Evolutionary conservation across 2,888 invertebrate species (phyloP).

Genomic region (Pyrochroa serraticornis): DNA sequence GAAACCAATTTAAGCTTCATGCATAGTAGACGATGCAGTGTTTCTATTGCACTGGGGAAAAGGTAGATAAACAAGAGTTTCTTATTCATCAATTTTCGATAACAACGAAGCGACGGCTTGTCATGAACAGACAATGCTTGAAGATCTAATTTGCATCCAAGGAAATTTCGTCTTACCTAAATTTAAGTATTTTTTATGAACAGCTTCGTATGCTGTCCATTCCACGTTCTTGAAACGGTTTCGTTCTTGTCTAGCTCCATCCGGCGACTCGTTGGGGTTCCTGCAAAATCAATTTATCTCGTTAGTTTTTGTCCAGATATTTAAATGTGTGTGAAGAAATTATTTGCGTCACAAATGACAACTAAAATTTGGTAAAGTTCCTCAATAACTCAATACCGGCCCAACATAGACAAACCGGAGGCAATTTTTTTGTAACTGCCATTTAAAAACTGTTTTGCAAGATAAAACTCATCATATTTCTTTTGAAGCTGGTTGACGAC

Average conservation of each 20-base stretch:
- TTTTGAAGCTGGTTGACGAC: no score
- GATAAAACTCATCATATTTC: no score
- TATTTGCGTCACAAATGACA: no score
- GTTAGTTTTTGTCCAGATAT: slow-evolving; percentile 13
- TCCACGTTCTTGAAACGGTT: slow-evolving; percentile 85
- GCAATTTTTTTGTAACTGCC: no score
- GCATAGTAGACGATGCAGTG: not conserved
- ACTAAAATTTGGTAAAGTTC: no score
- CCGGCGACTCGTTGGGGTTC: slow-evolving; percentile 88
- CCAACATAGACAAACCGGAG: no score
- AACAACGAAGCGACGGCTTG: not conserved
- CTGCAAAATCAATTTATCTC: slow-evolving; percentile 61
- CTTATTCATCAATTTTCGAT: not conserved
- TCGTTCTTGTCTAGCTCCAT: slow-evolving; percentile 76
- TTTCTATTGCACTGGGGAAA: not conserved
- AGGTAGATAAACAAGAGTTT: not conserved
- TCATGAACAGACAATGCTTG: no score
- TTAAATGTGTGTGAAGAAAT: no score
- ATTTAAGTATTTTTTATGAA: slow-evolving; percentile 90
- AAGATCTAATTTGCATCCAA: not conserved
- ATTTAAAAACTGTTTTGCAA: no score
- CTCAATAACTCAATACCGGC: no score
- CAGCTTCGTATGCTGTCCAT: slow-evolving; percentile 93
- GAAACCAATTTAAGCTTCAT: not conserved
- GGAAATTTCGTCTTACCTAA: slow-evolving; percentile 73